Evolutionary conservation across 2,888 invertebrate genomes (phyloP).

Genomic region (Metacarcinus magister): DNA sequence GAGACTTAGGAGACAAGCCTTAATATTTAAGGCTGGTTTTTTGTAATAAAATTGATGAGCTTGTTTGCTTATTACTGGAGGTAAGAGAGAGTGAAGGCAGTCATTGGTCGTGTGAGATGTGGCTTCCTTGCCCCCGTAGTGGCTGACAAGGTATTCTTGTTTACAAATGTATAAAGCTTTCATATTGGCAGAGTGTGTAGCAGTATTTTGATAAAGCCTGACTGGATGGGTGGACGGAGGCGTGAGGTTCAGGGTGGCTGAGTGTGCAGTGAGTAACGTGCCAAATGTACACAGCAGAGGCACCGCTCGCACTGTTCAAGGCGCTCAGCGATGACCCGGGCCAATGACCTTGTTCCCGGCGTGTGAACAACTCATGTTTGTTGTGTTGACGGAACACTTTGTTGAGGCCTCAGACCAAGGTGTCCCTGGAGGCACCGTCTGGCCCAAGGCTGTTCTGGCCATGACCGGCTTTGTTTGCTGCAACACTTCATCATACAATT

Average conservation of each 20-base stretch:
- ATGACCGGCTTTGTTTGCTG: not conserved
- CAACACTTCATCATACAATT: not conserved
- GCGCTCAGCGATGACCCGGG: not conserved
- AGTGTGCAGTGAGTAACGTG: slow-evolving; percentile 44
- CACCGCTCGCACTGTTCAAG: not conserved
- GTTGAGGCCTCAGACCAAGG: not conserved
- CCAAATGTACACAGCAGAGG: slow-evolving; percentile 73
- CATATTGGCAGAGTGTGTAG: slow-evolving; percentile 75
- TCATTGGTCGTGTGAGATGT: slow-evolving; percentile 52
- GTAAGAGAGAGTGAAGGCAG: slow-evolving; percentile 4
- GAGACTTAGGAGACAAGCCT: not conserved
- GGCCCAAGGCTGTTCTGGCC: not conserved
- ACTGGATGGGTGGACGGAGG: slow-evolving; percentile 62
- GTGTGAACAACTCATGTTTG: not conserved
- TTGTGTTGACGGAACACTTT: not conserved
- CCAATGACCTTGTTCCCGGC: not conserved
- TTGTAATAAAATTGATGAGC: not conserved
- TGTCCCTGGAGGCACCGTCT: not conserved
- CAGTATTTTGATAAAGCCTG: slow-evolving; percentile 77
- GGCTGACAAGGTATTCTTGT: slow-evolving; percentile 73
- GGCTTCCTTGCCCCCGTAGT: slow-evolving; percentile 71
- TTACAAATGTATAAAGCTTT: slow-evolving; percentile 80
- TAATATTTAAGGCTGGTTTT: not conserved
- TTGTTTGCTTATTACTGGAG: not conserved
- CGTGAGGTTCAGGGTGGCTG: slow-evolving; percentile 55